Evolutionary conservation across 2,888 invertebrate genomes (phyloP).

Genomic region (Phaedon cochleariae): DNA sequence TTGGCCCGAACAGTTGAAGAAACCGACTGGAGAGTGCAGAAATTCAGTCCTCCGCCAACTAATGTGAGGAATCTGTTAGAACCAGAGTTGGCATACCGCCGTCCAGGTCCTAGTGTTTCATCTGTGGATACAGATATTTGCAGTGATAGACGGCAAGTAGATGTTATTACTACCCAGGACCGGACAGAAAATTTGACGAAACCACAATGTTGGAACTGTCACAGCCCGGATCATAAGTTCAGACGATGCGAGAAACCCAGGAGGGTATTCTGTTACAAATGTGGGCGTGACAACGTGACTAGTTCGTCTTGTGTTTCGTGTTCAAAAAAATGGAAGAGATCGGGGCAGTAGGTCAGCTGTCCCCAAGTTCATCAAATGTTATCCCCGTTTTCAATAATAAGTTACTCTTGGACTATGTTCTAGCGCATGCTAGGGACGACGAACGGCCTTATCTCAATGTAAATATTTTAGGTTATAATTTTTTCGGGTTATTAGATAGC

Average conservation of each 20-base stretch:
- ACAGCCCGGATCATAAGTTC: too few species aligned
- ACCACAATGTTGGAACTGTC: too few species aligned
- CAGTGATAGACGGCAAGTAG: too few species aligned
- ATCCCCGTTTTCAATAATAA: too few species aligned
- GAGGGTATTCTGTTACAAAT: not conserved
- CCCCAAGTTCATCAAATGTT: too few species aligned
- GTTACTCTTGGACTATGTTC: too few species aligned
- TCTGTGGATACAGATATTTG: too few species aligned
- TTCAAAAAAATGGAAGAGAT: not conserved
- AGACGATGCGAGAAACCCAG: too few species aligned
- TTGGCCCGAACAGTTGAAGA: constrained; percentile 26
- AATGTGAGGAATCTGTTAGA: constrained; percentile 5
- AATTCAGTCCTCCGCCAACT: constrained; percentile 22
- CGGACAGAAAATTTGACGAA: too few species aligned
- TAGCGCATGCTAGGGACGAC: too few species aligned
- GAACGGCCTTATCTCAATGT: not conserved
- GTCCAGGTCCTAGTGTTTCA: too few species aligned
- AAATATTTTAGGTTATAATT: not conserved
- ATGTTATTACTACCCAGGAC: too few species aligned
- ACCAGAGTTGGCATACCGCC: constrained; percentile 16
- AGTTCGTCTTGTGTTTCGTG: not conserved
- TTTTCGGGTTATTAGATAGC: constrained; percentile 8
- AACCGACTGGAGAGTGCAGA: constrained; percentile 11
- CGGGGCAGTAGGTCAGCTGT: not conserved
- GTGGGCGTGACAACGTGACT: not conserved